These are phyloP conservation scores for Eurystomus gularis DNA, from an alignment of 2,113 vertebrate genomes.

Conservation along the genomic window DNA sequence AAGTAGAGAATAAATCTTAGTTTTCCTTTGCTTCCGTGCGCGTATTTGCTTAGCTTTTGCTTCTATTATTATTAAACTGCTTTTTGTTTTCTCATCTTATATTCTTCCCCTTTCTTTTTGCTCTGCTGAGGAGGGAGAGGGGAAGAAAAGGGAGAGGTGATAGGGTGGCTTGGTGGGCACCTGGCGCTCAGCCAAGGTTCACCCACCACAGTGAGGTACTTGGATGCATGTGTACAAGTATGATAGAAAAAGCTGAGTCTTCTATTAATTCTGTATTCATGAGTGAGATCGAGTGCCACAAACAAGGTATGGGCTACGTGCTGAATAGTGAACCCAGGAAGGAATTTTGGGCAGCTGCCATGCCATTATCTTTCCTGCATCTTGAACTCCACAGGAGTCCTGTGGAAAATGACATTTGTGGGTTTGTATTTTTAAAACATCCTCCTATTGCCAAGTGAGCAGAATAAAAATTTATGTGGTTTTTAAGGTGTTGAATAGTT, in stretches of 20 bases:
- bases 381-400: neutral
- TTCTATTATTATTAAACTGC: no score
- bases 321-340: neutral
- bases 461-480: neutral
- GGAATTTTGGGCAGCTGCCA: neutral
- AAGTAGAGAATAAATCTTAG: no score
- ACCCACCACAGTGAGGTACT: no score
- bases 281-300: neutral
- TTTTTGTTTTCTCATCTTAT: no score
- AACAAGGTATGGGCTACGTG: neutral
- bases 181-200: no score
- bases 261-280: neutral
- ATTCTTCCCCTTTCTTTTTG: no score
- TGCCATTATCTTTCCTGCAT: neutral
- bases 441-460: neutral
- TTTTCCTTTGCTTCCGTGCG: no score
- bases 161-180: no score
- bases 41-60: no score
- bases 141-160: no score
- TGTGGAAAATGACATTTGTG: neutral
- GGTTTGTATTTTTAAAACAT: neutral
- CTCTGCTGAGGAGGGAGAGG: no score
- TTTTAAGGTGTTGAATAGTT: neutral
- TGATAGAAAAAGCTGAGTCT: neutral
- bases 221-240: neutral